A percentile compares a stretch with the other conserved stretches of the same genome.
phyloP scores from a whole-genome alignment of 1,140 invertebrate species.

The Heliothis virescens region DNA sequence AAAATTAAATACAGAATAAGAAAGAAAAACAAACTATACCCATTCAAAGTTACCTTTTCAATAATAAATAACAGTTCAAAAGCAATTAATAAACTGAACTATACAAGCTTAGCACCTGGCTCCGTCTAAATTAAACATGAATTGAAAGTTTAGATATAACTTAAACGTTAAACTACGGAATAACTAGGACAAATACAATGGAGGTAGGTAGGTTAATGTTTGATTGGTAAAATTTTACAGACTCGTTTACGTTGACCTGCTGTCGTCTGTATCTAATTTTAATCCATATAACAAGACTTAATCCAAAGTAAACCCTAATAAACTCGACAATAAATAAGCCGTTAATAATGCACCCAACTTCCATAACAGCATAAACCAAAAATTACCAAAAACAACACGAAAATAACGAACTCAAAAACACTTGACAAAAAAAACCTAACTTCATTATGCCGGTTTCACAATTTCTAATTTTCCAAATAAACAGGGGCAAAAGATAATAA shows the following conservation, averaged over 20 bases:
- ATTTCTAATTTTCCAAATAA: conserved; percentile 48
- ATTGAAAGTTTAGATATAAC: neutral
- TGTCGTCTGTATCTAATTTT: no score
- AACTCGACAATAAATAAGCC: no score
- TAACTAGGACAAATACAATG: conserved; percentile 6
- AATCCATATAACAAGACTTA: no score
- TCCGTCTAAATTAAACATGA: neutral
- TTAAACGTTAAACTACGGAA: neutral
- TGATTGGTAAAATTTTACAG: no score
- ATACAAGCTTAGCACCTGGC: neutral
- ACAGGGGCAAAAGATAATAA: conserved; percentile 49
- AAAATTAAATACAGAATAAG: no score
- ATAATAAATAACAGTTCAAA: conserved; percentile 6
- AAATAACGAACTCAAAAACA: conserved; percentile 7
- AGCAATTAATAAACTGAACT: neutral
- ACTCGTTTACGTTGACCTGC: no score
- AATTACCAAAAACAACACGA: neutral
- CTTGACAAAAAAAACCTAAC: conserved; percentile 16
- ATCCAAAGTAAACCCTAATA: no score
- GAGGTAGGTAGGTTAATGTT: no score
- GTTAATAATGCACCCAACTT: no score
- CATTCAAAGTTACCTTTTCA: neutral
- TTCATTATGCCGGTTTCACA: conserved; percentile 23
- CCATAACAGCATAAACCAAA: neutral
- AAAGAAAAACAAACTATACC: no score